A percentile compares a stretch with the other conserved stretches of the same genome.
These are phyloP conservation scores for Leptopilina clavipes DNA, from an alignment of 1,140 invertebrate genomes.

Conservation along the genomic window DNA sequence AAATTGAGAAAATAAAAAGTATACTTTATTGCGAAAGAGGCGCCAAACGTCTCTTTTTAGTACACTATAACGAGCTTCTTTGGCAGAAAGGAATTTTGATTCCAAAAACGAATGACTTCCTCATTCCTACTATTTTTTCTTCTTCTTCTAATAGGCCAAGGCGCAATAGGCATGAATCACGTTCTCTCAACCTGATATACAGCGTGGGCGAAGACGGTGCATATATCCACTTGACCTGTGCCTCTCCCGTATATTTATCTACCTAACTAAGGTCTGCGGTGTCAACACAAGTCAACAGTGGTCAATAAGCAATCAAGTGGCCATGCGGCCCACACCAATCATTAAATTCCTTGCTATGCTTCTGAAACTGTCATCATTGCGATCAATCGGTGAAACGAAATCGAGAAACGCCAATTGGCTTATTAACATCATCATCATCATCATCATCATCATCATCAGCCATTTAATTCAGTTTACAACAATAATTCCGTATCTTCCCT, in stretches of 20 bases:
- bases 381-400: constrained; percentile 6
- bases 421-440: constrained; percentile 22
- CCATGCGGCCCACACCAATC: constrained; percentile 70
- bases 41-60: too few relatives aligned
- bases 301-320: constrained; percentile 75
- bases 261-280: constrained; percentile 73
- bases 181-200: constrained; percentile 56
- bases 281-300: constrained; percentile 76
- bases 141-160: background rate
- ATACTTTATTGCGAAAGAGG: too few relatives aligned
- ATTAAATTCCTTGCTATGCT: constrained; percentile 52
- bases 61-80: too few relatives aligned
- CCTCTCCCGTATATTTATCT: constrained; percentile 71
- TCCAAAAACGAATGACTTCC: background rate
- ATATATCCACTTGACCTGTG: constrained; percentile 72
- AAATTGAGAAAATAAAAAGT: too few relatives aligned
- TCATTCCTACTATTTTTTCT: constrained; percentile 12
- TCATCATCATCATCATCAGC: too few relatives aligned
- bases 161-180: constrained; percentile 50
- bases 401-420: constrained; percentile 8
- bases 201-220: constrained; percentile 67
- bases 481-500: too few relatives aligned
- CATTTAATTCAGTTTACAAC: too few relatives aligned
- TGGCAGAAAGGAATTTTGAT: too few relatives aligned
- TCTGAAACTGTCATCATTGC: constrained; percentile 21